Conservation (phyloP, 2,888 invertebrate genomes). For the Dicyrtomina minuta region DNA sequence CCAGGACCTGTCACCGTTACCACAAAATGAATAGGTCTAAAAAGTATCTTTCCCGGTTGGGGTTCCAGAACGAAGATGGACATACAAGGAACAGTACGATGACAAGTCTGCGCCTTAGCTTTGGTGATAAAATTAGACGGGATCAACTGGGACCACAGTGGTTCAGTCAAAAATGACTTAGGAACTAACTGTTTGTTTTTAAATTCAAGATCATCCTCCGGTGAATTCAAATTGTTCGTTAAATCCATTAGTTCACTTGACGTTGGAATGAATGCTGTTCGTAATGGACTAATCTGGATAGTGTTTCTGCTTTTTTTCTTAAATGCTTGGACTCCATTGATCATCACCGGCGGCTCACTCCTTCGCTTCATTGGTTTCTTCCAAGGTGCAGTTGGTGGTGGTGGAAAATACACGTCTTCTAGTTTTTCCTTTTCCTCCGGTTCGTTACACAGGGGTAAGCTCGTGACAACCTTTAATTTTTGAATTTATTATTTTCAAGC, state of each 20-base stretch:
- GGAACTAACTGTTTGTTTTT: conserved; percentile 28
- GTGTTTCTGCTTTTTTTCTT: conserved; percentile 5
- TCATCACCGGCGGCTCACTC: conserved; percentile 13
- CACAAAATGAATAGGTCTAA: conserved; percentile 25
- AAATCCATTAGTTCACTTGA: conserved; percentile 1
- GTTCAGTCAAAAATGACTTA: conserved; percentile 10
- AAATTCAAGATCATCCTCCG: conserved; percentile 6
- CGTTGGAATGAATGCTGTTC: conserved; percentile 22
- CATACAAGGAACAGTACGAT: not conserved
- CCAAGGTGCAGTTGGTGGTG: conserved; percentile 3
- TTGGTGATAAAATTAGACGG: conserved; percentile 27
- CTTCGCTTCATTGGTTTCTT: not conserved
- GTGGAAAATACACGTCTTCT: not conserved
- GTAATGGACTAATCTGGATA: conserved; percentile 13
- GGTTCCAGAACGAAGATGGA: conserved; percentile 25
- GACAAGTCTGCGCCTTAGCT: not conserved
- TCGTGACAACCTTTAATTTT: not conserved
- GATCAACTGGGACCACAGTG: conserved; percentile 29
- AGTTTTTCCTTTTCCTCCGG: conserved; percentile 14
- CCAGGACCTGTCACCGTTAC: conserved; percentile 28
- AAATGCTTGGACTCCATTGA: conserved; percentile 9
- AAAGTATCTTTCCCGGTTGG: conserved; percentile 28
- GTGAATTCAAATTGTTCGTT: not conserved
- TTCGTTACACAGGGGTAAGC: conserved; percentile 7
- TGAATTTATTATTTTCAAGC: too few species aligned